phyloP scores from a whole-genome alignment of 2,797 vertebrate species.

The Sphaeramia orbicularis region DNA sequence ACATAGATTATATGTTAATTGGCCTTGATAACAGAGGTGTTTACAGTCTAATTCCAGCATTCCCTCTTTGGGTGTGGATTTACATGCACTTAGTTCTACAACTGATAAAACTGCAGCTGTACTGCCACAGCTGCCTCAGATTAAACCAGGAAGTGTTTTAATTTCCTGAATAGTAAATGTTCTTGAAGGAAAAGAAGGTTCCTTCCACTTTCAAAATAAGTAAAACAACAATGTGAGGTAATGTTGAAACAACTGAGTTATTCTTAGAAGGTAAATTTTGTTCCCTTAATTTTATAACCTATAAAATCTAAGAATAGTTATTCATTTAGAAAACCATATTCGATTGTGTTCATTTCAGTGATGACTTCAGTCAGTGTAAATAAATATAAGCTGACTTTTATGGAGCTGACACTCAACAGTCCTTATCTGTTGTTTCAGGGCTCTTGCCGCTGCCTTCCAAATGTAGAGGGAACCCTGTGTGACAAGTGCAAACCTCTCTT shows the following conservation, averaged over 20 bases:
- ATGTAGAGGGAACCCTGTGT: constrained; percentile 88
- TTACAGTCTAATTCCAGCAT: constrained; percentile 19
- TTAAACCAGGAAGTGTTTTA: constrained; percentile 55
- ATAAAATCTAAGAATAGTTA: constrained; percentile 11
- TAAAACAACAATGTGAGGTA: constrained; percentile 31
- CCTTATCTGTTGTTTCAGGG: constrained; percentile 80
- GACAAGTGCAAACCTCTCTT: constrained; percentile 91
- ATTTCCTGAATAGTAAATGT: constrained; percentile 44
- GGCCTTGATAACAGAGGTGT: constrained; percentile 16
- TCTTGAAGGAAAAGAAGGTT: constrained; percentile 73
- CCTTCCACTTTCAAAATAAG: constrained; percentile 60
- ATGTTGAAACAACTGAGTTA: constrained; percentile 13
- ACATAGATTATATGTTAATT: constrained; percentile 29
- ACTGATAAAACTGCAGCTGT: constrained; percentile 42
- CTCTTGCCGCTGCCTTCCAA: constrained; percentile 86
- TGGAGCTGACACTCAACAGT: constrained; percentile 9
- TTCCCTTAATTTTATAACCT: constrained; percentile 25
- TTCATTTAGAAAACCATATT: constrained; percentile 28
- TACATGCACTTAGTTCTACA: background rate
- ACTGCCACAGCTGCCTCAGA: constrained; percentile 19
- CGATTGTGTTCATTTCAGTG: background rate
- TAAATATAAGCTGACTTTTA: constrained; percentile 26
- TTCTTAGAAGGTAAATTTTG: constrained; percentile 8
- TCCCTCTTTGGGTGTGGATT: constrained; percentile 43
- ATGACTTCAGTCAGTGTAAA: constrained; percentile 30